A percentile compares a stretch with the other conserved stretches of the same genome.
Conservation (phyloP, 2,888 invertebrate genomes). For the Nephrotoma flavescens region DNA sequence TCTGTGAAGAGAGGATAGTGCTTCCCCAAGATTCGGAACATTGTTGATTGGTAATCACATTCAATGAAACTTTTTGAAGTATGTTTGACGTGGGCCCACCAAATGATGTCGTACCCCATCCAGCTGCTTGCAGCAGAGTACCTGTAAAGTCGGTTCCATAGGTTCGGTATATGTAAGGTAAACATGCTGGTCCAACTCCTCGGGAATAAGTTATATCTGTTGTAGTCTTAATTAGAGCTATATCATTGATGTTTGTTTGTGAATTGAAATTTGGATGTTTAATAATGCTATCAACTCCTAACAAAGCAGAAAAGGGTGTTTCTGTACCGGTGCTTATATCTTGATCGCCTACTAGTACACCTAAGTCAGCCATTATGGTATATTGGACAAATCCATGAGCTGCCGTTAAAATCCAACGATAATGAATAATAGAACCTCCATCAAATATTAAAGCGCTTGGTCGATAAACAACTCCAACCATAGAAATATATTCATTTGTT, state of each 20-base stretch:
- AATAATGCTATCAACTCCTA: slow-evolving; percentile 24
- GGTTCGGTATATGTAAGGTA: slow-evolving; percentile 28
- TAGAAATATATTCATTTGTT: slow-evolving; percentile 42
- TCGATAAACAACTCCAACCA: slow-evolving; percentile 36
- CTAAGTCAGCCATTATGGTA: slow-evolving; percentile 16
- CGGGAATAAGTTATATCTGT: slow-evolving; percentile 32
- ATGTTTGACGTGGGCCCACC: slow-evolving; percentile 35
- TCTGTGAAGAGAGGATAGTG: slow-evolving; percentile 21
- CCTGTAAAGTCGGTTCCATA: slow-evolving; percentile 10
- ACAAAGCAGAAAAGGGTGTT: slow-evolving; percentile 26
- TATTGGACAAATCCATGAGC: slow-evolving; percentile 32
- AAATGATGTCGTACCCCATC: slow-evolving; percentile 43
- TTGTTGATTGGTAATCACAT: slow-evolving; percentile 29
- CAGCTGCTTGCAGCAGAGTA: slow-evolving; percentile 21
- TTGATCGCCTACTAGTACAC: slow-evolving; percentile 37
- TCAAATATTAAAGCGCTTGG: slow-evolving; percentile 25
- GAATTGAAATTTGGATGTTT: slow-evolving; percentile 31
- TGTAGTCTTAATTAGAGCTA: slow-evolving; percentile 34
- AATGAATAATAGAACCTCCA: slow-evolving; percentile 32
- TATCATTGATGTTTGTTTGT: slow-evolving; percentile 32
- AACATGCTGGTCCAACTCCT: slow-evolving; percentile 42
- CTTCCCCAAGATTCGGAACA: slow-evolving; percentile 26
- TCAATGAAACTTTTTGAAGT: slow-evolving; percentile 36
- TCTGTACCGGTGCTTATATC: slow-evolving; percentile 24
- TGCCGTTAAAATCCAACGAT: slow-evolving; percentile 35